These are phyloP conservation scores for Euwallacea similis DNA, from an alignment of 1,140 invertebrate genomes.

Conservation along the genomic window DNA sequence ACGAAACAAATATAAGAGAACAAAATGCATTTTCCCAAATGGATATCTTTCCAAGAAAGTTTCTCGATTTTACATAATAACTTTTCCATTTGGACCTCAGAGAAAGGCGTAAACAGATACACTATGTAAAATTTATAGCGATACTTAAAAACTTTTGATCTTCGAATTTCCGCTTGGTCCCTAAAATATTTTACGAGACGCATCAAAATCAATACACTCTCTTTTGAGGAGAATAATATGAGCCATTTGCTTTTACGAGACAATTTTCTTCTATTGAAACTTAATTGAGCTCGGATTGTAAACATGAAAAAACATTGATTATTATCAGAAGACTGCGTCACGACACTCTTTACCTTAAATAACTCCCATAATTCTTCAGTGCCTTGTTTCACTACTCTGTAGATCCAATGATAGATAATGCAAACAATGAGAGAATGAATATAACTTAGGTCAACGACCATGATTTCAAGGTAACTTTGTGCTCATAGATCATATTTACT, in stretches of 20 bases:
- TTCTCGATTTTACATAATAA: conserved; percentile 35
- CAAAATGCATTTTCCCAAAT: conserved; percentile 33
- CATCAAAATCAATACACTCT: not conserved
- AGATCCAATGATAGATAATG: conserved; percentile 39
- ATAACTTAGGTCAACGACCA: conserved; percentile 37
- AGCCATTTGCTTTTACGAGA: not conserved
- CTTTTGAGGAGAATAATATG: too few relatives aligned
- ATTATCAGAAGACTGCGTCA: not conserved
- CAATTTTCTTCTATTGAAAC: not conserved
- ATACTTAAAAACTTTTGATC: conserved; percentile 32
- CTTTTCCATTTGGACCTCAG: conserved; percentile 33
- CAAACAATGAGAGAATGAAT: conserved; percentile 35
- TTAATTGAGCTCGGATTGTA: too few relatives aligned
- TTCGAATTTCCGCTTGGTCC: conserved; percentile 13
- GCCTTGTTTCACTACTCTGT: conserved; percentile 9
- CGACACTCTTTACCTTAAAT: conserved; percentile 3
- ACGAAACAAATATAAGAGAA: conserved; percentile 6
- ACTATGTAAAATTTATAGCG: conserved; percentile 36
- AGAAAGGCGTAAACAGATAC: conserved; percentile 36
- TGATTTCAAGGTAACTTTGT: conserved; percentile 35
- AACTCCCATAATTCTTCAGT: conserved; percentile 16
- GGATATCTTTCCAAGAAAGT: conserved; percentile 26
- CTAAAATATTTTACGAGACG: not conserved
- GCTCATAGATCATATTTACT: conserved; percentile 20
- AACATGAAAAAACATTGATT: too few relatives aligned